Evolutionary conservation across 2,888 invertebrate species (phyloP).

Genomic region (Rhyacophila evoluta): DNA sequence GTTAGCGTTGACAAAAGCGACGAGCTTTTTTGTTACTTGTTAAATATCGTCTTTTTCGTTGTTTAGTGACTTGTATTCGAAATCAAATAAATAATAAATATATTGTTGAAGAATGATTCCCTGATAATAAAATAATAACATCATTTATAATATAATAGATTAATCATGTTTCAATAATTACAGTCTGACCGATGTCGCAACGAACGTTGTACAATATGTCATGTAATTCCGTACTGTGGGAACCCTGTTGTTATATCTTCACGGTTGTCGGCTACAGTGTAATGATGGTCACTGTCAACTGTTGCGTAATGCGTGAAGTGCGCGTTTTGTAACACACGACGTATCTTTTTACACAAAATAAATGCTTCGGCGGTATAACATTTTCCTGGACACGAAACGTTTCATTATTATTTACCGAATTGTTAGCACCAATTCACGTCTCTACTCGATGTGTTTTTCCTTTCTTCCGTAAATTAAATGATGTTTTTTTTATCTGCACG

Average conservation of each 20-base stretch:
- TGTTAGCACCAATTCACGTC: background rate
- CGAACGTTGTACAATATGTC: background rate
- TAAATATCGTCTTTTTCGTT: too few relatives aligned
- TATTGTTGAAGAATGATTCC: too few relatives aligned
- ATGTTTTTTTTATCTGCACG: background rate
- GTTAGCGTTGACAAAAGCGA: too few relatives aligned
- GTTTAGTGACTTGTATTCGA: too few relatives aligned
- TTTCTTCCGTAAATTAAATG: background rate
- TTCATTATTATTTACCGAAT: constrained; percentile 22
- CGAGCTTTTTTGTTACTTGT: too few relatives aligned
- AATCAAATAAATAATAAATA: too few relatives aligned
- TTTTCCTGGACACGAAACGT: background rate
- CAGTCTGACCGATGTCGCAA: too few relatives aligned
- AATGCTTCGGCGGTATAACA: background rate
- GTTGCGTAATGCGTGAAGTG: constrained; percentile 22
- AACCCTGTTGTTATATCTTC: background rate
- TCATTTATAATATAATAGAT: too few relatives aligned
- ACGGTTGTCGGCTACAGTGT: background rate
- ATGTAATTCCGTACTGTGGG: background rate
- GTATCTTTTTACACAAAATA: constrained; percentile 3
- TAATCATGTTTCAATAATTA: too few relatives aligned
- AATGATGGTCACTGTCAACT: constrained; percentile 7
- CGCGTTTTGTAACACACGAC: background rate
- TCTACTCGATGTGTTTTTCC: background rate
- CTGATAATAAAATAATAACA: too few relatives aligned